Conservation (phyloP, 2,113 vertebrate species). For the Pachypanchax playfairii region DNA sequence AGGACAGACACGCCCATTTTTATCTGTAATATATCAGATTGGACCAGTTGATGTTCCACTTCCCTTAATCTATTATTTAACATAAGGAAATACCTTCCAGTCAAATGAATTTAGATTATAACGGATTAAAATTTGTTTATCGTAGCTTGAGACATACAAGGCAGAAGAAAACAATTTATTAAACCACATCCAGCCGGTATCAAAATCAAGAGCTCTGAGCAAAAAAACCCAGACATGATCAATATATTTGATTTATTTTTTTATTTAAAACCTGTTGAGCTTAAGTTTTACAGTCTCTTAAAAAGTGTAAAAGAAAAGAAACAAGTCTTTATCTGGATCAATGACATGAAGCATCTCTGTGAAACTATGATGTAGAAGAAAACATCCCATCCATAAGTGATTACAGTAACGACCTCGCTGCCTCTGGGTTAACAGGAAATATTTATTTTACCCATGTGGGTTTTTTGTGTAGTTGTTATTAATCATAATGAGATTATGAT, state of each 20-base stretch:
- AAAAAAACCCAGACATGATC: too few relatives aligned
- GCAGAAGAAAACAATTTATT: constrained; percentile 26
- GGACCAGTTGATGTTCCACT: constrained; percentile 28
- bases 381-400: constrained; percentile 30
- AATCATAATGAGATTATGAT: constrained; percentile 73
- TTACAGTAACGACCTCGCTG: constrained; percentile 55
- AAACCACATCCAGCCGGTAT: constrained; percentile 5
- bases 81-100: constrained; percentile 11
- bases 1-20: too few relatives aligned
- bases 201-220: neutral
- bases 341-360: constrained; percentile 17
- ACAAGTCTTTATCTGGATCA: constrained; percentile 31
- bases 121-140: constrained; percentile 17
- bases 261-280: constrained; percentile 4
- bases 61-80: constrained; percentile 24
- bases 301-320: too few relatives aligned
- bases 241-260: too few relatives aligned
- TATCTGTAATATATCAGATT: constrained; percentile 24
- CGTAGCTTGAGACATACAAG: constrained; percentile 6
- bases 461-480: constrained; percentile 42
- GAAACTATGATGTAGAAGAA: constrained; percentile 14
- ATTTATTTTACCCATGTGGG: constrained; percentile 46
- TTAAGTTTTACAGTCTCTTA: constrained; percentile 6
- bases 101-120: constrained; percentile 21
- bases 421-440: constrained; percentile 52